A percentile compares a stretch with the other conserved stretches of the same genome.
phyloP scores from a whole-genome alignment of 1,140 invertebrate species.

The Diabrotica virgifera region DNA sequence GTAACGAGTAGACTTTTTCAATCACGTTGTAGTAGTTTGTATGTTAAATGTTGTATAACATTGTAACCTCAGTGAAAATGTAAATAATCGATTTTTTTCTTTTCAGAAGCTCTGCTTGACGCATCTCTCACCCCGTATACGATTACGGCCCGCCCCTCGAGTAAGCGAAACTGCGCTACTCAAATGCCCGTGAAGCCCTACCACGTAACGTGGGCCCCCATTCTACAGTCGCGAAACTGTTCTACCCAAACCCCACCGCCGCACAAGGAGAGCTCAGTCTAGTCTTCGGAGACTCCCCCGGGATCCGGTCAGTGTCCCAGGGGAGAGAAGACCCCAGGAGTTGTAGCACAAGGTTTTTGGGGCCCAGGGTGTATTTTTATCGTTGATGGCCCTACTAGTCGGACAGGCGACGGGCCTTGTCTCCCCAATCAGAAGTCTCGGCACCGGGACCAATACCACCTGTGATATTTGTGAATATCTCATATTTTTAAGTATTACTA shows the following conservation, averaged over 20 bases:
- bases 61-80: too few relatives aligned
- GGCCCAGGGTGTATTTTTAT: slow-evolving; percentile 13
- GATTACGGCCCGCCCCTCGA: slow-evolving; percentile 44
- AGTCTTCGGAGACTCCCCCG: slow-evolving; percentile 25
- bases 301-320: slow-evolving; percentile 7
- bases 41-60: neutral
- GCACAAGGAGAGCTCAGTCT: slow-evolving; percentile 49
- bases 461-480: slow-evolving; percentile 51
- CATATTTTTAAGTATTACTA: slow-evolving; percentile 43
- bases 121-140: slow-evolving; percentile 44
- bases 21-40: neutral
- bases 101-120: slow-evolving; percentile 45
- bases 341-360: slow-evolving; percentile 6
- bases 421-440: slow-evolving; percentile 47
- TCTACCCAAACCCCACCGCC: slow-evolving; percentile 47
- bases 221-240: slow-evolving; percentile 46
- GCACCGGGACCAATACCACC: slow-evolving; percentile 49
- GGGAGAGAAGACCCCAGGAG: slow-evolving; percentile 6
- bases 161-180: slow-evolving; percentile 47
- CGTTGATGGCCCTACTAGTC: slow-evolving; percentile 11
- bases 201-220: slow-evolving; percentile 49
- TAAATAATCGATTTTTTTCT: slow-evolving; percentile 9
- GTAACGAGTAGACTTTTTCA: neutral
- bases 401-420: slow-evolving; percentile 4
- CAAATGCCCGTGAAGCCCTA: slow-evolving; percentile 49